Evolutionary conservation across 2,113 vertebrate genomes (phyloP).

Genomic region (Gadus chalcogrammus): DNA sequence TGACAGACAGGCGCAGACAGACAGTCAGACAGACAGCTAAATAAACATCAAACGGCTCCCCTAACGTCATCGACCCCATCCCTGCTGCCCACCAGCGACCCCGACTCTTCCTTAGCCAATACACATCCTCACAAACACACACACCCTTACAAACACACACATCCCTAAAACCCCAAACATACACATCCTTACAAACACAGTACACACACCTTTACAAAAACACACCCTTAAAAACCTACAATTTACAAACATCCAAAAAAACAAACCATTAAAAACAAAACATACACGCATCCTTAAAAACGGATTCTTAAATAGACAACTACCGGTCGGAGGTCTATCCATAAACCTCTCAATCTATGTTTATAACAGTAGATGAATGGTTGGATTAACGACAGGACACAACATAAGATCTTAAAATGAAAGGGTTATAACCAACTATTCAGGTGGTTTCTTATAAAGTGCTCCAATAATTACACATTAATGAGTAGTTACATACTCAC

Average conservation of each 20-base stretch:
- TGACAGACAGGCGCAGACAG: conserved; percentile 25
- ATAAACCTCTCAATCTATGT: neutral
- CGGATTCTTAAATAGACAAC: too few species aligned
- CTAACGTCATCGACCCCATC: too few species aligned
- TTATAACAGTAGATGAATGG: neutral
- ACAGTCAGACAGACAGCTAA: conserved; percentile 39
- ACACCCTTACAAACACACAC: too few species aligned
- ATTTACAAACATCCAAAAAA: neutral
- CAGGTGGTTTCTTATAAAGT: too few species aligned
- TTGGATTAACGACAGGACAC: too few species aligned
- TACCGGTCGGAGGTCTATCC: neutral
- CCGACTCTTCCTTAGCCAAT: too few species aligned
- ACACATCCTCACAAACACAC: too few species aligned
- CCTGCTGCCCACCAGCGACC: too few species aligned
- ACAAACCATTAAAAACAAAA: neutral
- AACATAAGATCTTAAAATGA: neutral
- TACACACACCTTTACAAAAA: neutral
- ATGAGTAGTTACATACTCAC: neutral
- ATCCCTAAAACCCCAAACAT: too few species aligned
- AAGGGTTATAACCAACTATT: neutral
- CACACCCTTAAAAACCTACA: neutral
- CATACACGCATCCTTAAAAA: too few species aligned
- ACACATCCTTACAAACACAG: neutral
- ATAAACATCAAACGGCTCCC: conserved; percentile 34
- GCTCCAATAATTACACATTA: too few species aligned